phyloP scores from a whole-genome alignment of 2,888 invertebrate genomes.

The Trissolcus japonicus region DNA sequence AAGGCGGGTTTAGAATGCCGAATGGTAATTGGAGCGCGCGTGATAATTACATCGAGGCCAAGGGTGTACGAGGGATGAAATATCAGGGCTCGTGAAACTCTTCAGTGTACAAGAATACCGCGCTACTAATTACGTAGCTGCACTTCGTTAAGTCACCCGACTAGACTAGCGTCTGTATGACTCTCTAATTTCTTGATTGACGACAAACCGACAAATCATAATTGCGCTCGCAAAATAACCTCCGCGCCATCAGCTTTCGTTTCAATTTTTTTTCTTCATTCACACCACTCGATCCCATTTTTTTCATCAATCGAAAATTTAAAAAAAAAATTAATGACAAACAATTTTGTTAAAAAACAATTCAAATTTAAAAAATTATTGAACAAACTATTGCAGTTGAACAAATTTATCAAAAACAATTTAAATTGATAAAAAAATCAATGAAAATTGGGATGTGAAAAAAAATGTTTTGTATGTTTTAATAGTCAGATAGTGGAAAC shows the following conservation, averaged over 20 bases:
- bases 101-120: conserved; percentile 48
- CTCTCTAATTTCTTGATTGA: conserved; percentile 48
- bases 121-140: conserved; percentile 49
- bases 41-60: conserved; percentile 54
- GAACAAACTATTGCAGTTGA: too few species aligned
- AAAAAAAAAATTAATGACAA: too few species aligned
- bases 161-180: conserved; percentile 41
- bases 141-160: conserved; percentile 52
- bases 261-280: too few species aligned
- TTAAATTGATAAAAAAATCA: too few species aligned
- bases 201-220: conserved; percentile 38
- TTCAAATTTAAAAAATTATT: too few species aligned
- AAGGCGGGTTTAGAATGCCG: conserved; percentile 41
- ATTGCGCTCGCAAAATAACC: conserved; percentile 9
- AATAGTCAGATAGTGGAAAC: neutral
- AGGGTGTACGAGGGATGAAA: conserved; percentile 52
- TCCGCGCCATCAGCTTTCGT: too few species aligned
- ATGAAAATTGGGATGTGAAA: too few species aligned
- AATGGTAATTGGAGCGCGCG: conserved; percentile 54
- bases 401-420: too few species aligned
- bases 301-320: too few species aligned
- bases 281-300: too few species aligned
- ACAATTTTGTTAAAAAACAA: too few species aligned
- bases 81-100: conserved; percentile 48
- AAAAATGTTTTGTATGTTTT: too few species aligned